phyloP scores from a whole-genome alignment of 2,113 vertebrate genomes.

The Ochotona curzoniae region DNA sequence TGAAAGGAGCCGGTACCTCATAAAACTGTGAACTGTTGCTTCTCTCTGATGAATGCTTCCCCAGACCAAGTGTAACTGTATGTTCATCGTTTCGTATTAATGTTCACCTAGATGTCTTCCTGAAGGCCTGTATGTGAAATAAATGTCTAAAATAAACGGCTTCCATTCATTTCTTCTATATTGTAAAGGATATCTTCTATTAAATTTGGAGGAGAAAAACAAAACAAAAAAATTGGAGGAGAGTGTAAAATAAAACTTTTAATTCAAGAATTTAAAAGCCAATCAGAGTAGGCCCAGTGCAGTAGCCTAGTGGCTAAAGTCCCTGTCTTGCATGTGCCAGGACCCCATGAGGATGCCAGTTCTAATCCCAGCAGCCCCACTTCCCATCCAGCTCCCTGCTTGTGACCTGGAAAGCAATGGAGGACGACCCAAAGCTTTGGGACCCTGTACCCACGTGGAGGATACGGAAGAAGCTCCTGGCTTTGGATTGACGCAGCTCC shows the following conservation, averaged over 20 bases:
- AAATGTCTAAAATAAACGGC: conserved; percentile 63
- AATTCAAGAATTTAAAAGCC: not conserved
- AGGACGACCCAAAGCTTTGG: too few relatives aligned
- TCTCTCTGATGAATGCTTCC: conserved; percentile 49
- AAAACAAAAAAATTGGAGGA: too few relatives aligned
- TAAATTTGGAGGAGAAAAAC: not conserved
- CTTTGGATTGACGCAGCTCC: too few relatives aligned
- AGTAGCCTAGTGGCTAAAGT: too few relatives aligned
- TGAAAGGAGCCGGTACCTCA: not conserved
- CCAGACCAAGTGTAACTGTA: not conserved
- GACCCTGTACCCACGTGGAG: too few relatives aligned
- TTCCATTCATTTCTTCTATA: conserved; percentile 40
- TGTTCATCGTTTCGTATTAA: conserved; percentile 36
- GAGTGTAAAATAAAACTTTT: too few relatives aligned
- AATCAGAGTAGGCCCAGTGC: not conserved
- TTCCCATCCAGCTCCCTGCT: too few relatives aligned
- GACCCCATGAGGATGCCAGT: too few relatives aligned
- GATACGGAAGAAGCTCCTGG: too few relatives aligned
- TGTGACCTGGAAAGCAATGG: too few relatives aligned
- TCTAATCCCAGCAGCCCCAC: too few relatives aligned
- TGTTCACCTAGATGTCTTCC: conserved; percentile 64
- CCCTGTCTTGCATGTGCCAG: too few relatives aligned
- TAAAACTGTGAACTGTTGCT: not conserved
- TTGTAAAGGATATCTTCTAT: conserved; percentile 14
- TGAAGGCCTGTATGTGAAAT: conserved; percentile 67